Conservation (phyloP, 2,797 vertebrate genomes). For the Galagoides demidoff region DNA sequence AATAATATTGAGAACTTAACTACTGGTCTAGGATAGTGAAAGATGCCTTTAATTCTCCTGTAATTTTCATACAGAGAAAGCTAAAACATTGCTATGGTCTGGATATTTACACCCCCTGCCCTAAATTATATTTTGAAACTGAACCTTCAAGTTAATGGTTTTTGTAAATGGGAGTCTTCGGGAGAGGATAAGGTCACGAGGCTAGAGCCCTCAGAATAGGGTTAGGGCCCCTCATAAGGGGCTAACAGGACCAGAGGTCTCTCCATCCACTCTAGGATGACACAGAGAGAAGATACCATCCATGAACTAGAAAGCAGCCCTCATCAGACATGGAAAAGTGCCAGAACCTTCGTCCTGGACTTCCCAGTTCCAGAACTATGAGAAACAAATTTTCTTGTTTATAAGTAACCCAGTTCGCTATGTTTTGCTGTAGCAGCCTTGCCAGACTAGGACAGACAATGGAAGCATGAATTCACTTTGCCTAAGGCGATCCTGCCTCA, state of each 20-base stretch:
- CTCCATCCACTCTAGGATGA: neutral
- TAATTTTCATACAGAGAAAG: neutral
- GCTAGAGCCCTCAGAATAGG: neutral
- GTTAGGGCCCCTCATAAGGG: no score
- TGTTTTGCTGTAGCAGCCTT: neutral
- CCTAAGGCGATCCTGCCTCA: neutral
- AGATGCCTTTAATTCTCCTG: neutral
- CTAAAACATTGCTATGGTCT: neutral
- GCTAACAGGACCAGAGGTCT: neutral
- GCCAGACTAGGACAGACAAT: neutral
- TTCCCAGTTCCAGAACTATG: neutral
- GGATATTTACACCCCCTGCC: neutral
- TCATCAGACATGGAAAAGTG: neutral
- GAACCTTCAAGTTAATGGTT: no score
- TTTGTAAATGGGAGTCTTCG: neutral
- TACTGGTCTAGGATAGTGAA: neutral
- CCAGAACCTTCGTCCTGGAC: neutral
- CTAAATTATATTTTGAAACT: neutral
- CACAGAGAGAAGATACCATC: neutral
- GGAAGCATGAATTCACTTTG: neutral
- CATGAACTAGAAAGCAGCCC: neutral
- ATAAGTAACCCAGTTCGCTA: neutral
- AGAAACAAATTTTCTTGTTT: neutral
- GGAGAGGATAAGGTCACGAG: no score
- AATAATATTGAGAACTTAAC: neutral